Evolutionary conservation across 2,888 invertebrate species (phyloP).

Genomic region (Glaucopsyche alexis): DNA sequence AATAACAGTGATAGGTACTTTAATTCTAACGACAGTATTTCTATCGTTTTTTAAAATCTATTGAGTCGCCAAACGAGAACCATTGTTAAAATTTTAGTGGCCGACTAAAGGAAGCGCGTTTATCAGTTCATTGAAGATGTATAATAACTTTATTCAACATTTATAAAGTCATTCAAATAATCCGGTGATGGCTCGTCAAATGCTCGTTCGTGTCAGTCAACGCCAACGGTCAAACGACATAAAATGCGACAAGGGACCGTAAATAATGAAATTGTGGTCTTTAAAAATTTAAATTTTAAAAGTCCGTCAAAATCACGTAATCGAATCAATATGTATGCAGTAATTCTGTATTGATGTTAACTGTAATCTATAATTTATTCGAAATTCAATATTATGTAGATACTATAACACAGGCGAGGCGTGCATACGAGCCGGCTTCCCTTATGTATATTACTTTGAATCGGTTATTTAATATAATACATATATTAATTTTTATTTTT

Average conservation of each 20-base stretch:
- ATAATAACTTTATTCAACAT: conserved; percentile 59
- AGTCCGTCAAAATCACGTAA: not conserved
- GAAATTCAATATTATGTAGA: not conserved
- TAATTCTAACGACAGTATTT: not conserved
- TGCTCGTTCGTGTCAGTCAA: conserved; percentile 66
- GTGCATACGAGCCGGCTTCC: no score
- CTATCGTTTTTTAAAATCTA: not conserved
- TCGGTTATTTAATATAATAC: no score
- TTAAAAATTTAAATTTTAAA: not conserved
- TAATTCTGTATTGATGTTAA: not conserved
- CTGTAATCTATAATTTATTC: conserved; percentile 2
- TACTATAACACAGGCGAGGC: no score
- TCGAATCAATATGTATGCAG: not conserved
- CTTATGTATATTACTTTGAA: no score
- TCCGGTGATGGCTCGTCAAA: conserved; percentile 55
- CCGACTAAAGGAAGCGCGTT: conserved; percentile 21
- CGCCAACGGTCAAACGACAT: conserved; percentile 73
- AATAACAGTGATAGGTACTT: not conserved
- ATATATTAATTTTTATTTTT: no score
- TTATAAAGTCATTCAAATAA: conserved; percentile 50
- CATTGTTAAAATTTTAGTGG: conserved; percentile 18
- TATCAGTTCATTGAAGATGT: conserved; percentile 42
- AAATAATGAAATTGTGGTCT: conserved; percentile 55
- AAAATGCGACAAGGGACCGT: conserved; percentile 34
- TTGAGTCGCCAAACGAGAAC: conserved; percentile 5